Conservation (phyloP, 2,113 vertebrate genomes). For the Zapus hudsonius region DNA sequence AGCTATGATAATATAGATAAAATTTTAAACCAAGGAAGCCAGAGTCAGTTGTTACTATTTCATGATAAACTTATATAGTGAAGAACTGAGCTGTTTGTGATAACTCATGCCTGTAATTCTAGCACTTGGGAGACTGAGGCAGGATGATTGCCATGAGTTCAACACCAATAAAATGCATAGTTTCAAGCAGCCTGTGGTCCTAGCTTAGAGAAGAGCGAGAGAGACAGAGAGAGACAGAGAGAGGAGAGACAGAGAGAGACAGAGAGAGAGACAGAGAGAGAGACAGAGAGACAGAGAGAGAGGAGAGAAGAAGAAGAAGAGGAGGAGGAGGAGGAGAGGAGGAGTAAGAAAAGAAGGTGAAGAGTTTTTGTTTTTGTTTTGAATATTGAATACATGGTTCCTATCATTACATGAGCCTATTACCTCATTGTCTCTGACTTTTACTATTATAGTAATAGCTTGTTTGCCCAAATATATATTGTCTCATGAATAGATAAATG, state of each 20-base stretch:
- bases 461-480: constrained; percentile 25
- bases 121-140: neutral
- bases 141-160: neutral
- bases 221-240: too few relatives aligned
- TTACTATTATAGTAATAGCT: constrained; percentile 17
- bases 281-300: too few relatives aligned
- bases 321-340: too few relatives aligned
- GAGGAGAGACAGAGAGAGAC: too few relatives aligned
- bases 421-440: neutral
- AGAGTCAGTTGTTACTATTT: neutral
- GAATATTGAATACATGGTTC: neutral
- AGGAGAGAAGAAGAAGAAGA: too few relatives aligned
- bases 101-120: too few relatives aligned
- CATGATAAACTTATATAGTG: neutral
- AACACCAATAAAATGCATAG: neutral
- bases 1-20: neutral
- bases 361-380: neutral
- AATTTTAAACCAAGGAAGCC: neutral
- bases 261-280: too few relatives aligned
- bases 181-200: neutral
- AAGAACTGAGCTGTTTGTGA: neutral
- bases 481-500: neutral
- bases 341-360: too few relatives aligned
- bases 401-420: neutral
- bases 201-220: neutral